Evolutionary conservation across 2,888 invertebrate species (phyloP), one percentile per base, ranked within the genome.

Genomic region (Meganola albula): DNA sequence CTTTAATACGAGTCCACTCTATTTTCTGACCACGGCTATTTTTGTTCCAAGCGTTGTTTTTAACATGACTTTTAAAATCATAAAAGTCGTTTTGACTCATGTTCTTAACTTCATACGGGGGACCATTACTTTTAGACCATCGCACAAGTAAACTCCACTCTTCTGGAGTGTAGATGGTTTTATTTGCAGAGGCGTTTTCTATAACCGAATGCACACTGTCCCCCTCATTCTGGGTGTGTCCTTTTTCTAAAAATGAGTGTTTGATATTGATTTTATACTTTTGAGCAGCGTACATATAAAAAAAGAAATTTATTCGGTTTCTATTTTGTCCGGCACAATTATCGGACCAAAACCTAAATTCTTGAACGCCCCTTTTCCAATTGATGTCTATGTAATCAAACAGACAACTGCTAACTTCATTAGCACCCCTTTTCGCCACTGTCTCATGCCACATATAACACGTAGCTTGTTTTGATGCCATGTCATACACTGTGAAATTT

Each of bases 31-130:
- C 27, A 5, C 20, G 20, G 22, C 25, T 30, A 12, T 45, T 24
- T 37, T 48, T 48, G 9, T 33, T 27, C 42, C 44, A 45, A 8
- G 36, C 29, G 27, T 37, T 44, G 40, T 48, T 38, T 35, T 39
- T 35, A 6, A 44, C 27, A 21, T 27, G 40, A 27, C 23, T 23
- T 29, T 47, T 47, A 32, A 47, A 47, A 12, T 48, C 40, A 36
- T 36, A 44, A 5, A 44, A 22, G 9, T 40, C 34, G 34, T 37
- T 32, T 7, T 29, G 27, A 2, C 33, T 40, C 21, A 40, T 11
- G 21, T 40, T 34, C 2, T 28, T 22, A 18, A 44, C 46, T 14
- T 13, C 25, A 36, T 47, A 43, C 4, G 47, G 37, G 27, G 45
- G 34, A 31, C 38, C 44, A 36, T 35, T 31, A 10, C 22, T 34